Base-by-base conservation (phyloP, 2,113 vertebrate species). In the Brachyhypopomus gauderio region DNA sequence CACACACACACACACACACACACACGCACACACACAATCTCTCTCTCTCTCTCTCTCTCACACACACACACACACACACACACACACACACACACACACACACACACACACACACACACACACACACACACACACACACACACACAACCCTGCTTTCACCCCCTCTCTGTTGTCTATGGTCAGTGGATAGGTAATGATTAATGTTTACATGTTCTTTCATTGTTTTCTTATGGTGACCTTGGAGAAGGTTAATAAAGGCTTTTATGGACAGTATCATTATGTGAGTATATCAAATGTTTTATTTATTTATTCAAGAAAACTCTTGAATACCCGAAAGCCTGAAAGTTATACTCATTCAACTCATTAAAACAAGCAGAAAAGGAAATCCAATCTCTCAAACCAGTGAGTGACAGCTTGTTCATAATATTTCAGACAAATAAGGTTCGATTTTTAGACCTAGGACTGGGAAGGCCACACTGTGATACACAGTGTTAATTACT, bases 171-270 rank as follows among this genome's bases (percentile, higher is more conserved):
- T 30, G 2, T 30, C 30, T 30, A 30, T 30, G 30, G 30, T 30
- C 30, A 30, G 70, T 80, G 76, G 78, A 77, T 80, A 78, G 77
- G 30, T 73, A 82, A 85, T 83, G 75, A 80, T 80, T 85, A 79
- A 77, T 72, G 7, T 62, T 60, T 34, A 75, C 3, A 9, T 25
- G 1, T 52, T 52, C 12, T 12, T 52, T 52, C 45, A 52, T 11
- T 58, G 7, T 7, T 30, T 8, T 34, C 25, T 19, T 27, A 14
- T 73, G 48, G n/a, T 1, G 25, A 52, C 8, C 2, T 52, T 52
- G 45, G 45, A 52, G 45, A 52, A 52, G 11, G 45, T 52, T 12
- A 52, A 1, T 52, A 52, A 30, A 52, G 45, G 45, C 45, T 52
- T 52, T 52, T 22, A 60, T 60, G 58, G 58, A n/a, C 58, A 60